A percentile compares a stretch with the other conserved stretches of the same genome.
phyloP scores from a whole-genome alignment of 2,888 invertebrate genomes.

The Stegana nigrithorax region DNA sequence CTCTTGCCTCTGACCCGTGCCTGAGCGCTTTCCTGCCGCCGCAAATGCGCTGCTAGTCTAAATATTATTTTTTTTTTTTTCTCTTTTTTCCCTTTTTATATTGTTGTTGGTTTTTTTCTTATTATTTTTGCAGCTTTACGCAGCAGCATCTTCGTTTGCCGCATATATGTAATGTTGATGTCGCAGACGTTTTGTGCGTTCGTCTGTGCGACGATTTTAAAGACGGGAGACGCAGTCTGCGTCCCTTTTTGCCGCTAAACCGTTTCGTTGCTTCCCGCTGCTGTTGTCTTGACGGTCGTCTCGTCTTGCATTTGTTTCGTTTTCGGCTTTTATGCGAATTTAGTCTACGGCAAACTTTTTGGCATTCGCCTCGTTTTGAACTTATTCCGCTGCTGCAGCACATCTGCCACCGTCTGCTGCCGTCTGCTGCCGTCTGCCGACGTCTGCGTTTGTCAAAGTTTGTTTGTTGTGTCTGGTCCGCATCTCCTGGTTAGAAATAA shows the following conservation, averaged over 20 bases:
- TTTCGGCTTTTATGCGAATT: too few species aligned
- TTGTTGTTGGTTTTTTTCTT: too few species aligned
- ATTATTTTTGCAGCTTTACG: background rate
- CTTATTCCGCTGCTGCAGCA: constrained; percentile 19
- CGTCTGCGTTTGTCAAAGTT: background rate
- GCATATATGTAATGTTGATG: background rate
- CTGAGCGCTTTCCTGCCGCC: too few species aligned
- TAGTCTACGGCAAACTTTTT: constrained; percentile 8
- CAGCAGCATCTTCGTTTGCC: background rate
- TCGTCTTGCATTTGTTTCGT: too few species aligned
- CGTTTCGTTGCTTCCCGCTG: too few species aligned
- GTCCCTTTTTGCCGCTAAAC: too few species aligned
- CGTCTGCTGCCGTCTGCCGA: too few species aligned
- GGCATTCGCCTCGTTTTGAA: constrained; percentile 20
- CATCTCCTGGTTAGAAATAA: background rate
- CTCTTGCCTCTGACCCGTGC: background rate
- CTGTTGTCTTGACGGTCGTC: too few species aligned
- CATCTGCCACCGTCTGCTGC: background rate
- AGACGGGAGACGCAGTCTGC: too few species aligned
- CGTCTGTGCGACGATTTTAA: constrained; percentile 10
- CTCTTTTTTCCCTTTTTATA: background rate
- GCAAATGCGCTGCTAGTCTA: too few species aligned
- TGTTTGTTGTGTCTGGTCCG: background rate
- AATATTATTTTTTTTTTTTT: too few species aligned
- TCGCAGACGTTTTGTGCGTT: background rate